Evolutionary conservation across 1,140 invertebrate species (phyloP).

Genomic region (Drepana arcuata): DNA sequence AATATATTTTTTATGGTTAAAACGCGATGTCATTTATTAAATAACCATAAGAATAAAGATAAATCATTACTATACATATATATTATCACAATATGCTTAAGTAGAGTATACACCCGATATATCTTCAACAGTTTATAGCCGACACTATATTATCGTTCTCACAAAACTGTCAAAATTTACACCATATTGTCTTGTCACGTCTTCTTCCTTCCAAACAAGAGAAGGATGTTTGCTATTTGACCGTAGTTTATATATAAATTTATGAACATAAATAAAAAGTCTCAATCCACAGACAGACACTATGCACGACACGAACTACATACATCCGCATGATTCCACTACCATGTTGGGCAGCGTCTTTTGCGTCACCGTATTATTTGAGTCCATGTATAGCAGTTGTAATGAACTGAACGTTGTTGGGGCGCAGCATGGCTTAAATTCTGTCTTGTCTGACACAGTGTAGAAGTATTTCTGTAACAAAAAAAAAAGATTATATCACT

Average conservation of each 20-base stretch:
- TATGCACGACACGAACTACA: slow-evolving; percentile 66
- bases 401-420: slow-evolving; percentile 83
- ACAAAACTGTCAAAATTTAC: no score
- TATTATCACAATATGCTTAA: slow-evolving; percentile 21
- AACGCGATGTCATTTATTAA: no score
- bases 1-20: no score
- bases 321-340: slow-evolving; percentile 86
- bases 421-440: slow-evolving; percentile 84
- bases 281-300: no score
- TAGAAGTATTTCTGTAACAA: slow-evolving; percentile 76
- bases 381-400: slow-evolving; percentile 81
- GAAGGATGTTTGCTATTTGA: no score
- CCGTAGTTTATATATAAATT: neutral
- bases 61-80: no score
- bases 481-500: slow-evolving; percentile 8
- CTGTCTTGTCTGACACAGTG: slow-evolving; percentile 56
- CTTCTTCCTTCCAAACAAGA: no score
- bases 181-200: no score
- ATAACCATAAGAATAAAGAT: no score
- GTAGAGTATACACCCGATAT: slow-evolving; percentile 1
- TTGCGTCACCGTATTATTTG: slow-evolving; percentile 81
- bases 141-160: neutral
- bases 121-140: neutral
- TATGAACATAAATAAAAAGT: slow-evolving; percentile 3
- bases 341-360: slow-evolving; percentile 88